Percentiles rank a stretch among this genome's conserved stretches.
Evolutionary conservation across 2,113 vertebrate species (phyloP).

Genomic region (Pitta sordida): DNA sequence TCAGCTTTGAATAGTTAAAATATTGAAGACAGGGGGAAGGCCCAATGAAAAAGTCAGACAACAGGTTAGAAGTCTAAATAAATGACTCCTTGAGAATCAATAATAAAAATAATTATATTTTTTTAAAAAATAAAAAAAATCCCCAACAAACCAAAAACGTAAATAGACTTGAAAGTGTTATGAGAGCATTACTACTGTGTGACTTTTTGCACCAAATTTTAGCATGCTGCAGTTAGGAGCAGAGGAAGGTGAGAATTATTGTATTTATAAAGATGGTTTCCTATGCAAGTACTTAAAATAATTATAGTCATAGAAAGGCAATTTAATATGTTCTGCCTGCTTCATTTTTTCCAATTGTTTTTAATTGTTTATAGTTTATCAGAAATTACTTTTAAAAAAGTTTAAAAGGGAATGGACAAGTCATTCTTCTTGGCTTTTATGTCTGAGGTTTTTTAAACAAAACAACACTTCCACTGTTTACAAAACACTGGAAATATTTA

Average conservation of each 20-base stretch:
- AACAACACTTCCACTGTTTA: background rate
- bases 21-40: background rate
- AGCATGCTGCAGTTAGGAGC: background rate
- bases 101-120: background rate
- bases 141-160: background rate
- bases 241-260: background rate
- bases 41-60: background rate
- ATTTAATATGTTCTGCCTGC: background rate
- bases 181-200: background rate
- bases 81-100: background rate
- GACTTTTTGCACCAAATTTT: background rate
- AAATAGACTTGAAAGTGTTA: background rate
- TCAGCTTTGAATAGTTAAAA: background rate
- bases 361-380: background rate
- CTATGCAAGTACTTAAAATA: background rate
- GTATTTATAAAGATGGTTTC: background rate
- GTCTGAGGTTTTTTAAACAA: background rate
- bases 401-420: background rate
- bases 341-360: background rate
- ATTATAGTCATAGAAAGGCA: background rate
- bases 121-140: background rate
- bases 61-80: background rate
- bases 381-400: background rate
- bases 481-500: background rate
- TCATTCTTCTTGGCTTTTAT: background rate